Evolutionary conservation across 1,140 invertebrate genomes (phyloP), one percentile per base, ranked within the genome.

Genomic region (Drosophila triauraria): DNA sequence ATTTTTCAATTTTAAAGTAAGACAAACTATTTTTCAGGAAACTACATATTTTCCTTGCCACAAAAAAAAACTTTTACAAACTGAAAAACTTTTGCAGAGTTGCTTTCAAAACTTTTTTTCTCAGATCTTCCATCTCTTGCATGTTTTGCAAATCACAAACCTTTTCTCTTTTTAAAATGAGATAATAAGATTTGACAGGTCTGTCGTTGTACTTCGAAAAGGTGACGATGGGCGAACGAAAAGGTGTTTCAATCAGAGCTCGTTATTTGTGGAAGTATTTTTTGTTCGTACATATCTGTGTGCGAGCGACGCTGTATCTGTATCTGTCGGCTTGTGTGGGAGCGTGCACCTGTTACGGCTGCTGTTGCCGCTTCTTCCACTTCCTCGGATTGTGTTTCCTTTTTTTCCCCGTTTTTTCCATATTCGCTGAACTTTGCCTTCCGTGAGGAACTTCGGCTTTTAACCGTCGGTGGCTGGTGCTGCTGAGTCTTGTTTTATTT

Each of bases 341-440:
- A 70, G 75, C 46, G 38, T 30, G 76, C 75, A 78, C 75, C 75
- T 78, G 76, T 78, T 58, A 47, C 59, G 53, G 8, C 40, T 53
- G 38, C 56, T 60, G 63, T 7, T 44, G 30, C 8, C 44, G 43
- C 13, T 46, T 46, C 62, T 44, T n/a, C 25, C 50, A 27, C 35
- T 58, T 43, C 47, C 38, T 48, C 15, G 57, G 44, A 48, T 42
- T 48, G 25, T 51, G 58, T 35, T 13, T 48, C 20, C 60, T n/a
- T 47, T 32, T 47, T 56, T 27, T 47, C 8, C 56, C 5, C 25
- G 4, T 63, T 27, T 25, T 40, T 43, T 20, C 25, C 50, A 56
- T 47, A 25, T 69, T 70, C 47, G 53, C 61, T 76, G 61, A 67
- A 76, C 74, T 76, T 76, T 67, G 62, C 61, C 42, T 54, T 59